A percentile compares a stretch with the other conserved stretches of the same genome.
These are phyloP conservation scores for Hypselothyrea guttata DNA, from an alignment of 2,888 invertebrate species.

Conservation along the genomic window DNA sequence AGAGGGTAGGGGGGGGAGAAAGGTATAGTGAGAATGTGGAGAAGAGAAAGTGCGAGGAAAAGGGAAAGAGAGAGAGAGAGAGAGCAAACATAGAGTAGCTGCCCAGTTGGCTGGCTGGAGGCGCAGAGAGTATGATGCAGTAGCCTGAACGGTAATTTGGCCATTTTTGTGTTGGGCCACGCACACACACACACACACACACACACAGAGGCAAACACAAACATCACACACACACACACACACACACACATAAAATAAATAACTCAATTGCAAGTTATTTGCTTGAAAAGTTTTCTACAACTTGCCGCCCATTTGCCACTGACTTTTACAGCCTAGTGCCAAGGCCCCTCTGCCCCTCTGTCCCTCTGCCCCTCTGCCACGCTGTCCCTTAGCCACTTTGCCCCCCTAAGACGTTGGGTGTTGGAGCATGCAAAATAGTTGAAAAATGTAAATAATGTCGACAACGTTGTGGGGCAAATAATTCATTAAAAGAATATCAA, in stretches of 20 bases:
- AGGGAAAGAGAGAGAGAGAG: background rate
- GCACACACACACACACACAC: slow-evolving; percentile 5
- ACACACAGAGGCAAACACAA: slow-evolving; percentile 11
- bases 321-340: slow-evolving; percentile 46
- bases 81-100: background rate
- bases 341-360: background rate
- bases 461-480: slow-evolving; percentile 58
- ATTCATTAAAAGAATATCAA: slow-evolving; percentile 76
- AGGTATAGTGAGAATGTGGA: background rate
- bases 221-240: slow-evolving; percentile 11
- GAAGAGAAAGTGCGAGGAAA: too few species aligned
- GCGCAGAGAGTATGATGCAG: slow-evolving; percentile 18
- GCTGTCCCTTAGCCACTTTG: background rate
- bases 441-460: slow-evolving; percentile 71
- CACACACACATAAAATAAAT: slow-evolving; percentile 57
- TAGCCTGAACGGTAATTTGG: slow-evolving; percentile 56
- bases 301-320: slow-evolving; percentile 38
- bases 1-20: background rate
- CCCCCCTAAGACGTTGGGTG: slow-evolving; percentile 23
- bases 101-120: slow-evolving; percentile 6
- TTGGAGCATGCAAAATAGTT: slow-evolving; percentile 65
- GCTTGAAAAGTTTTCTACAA: slow-evolving; percentile 64
- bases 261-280: slow-evolving; percentile 76
- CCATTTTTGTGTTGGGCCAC: slow-evolving; percentile 55
- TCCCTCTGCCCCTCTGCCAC: too few species aligned